These are phyloP conservation scores for Gymnoscopelus microlampas DNA, from an alignment of 2,797 vertebrate genomes.

Conservation along the genomic window DNA sequence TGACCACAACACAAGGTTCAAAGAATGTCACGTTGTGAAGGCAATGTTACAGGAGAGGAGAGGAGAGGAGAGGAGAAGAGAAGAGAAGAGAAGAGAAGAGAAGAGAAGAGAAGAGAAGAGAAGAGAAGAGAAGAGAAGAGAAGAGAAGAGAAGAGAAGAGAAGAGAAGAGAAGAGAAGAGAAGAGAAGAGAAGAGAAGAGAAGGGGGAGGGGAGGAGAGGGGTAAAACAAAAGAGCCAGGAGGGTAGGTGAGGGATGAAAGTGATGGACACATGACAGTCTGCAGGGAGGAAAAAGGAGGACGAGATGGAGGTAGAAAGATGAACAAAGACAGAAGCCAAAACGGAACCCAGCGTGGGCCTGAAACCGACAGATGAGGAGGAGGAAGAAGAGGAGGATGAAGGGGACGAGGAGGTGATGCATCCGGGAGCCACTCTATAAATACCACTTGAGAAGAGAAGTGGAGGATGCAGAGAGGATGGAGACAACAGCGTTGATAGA, in stretches of 20 bases:
- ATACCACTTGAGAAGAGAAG: conserved; percentile 65
- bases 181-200: conserved; percentile 21
- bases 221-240: too few relatives aligned
- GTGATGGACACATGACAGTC: not conserved
- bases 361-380: conserved; percentile 51
- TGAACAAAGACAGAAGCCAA: conserved; percentile 57
- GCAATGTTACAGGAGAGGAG: conserved; percentile 23
- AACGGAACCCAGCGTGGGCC: conserved; percentile 69
- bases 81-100: conserved; percentile 5
- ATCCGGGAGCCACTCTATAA: conserved; percentile 73
- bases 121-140: conserved; percentile 39
- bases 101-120: conserved; percentile 18
- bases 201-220: not conserved
- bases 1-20: not conserved
- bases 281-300: conserved; percentile 17
- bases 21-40: not conserved
- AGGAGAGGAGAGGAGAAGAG: conserved; percentile 16
- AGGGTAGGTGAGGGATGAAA: too few relatives aligned
- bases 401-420: conserved; percentile 48
- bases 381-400: not conserved
- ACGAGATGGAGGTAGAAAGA: conserved; percentile 47
- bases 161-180: conserved; percentile 10
- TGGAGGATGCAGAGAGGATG: conserved; percentile 60
- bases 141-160: conserved; percentile 28
- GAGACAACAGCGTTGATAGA: conserved; percentile 53